A percentile compares a stretch with the other conserved stretches of the same genome.
Conservation (phyloP, 2,113 vertebrate species). For the Narcine bancroftii region DNA sequence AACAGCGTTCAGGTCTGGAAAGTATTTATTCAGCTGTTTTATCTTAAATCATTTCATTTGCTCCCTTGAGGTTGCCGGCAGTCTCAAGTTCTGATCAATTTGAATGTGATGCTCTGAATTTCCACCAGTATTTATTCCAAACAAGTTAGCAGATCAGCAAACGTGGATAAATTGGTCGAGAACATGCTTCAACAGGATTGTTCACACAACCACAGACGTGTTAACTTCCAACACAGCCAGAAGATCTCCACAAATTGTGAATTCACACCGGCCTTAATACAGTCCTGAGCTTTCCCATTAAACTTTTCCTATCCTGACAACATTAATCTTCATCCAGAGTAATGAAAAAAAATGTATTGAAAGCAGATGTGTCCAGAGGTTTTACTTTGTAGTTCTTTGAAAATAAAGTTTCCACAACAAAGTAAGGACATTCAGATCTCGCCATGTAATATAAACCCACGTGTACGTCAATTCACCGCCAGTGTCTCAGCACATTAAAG, state of each 20-base stretch:
- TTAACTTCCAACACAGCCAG: not conserved
- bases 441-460: not conserved
- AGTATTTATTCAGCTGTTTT: not conserved
- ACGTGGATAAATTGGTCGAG: not conserved
- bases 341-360: not conserved
- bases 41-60: not conserved
- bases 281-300: not conserved
- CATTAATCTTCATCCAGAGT: slow-evolving; percentile 27
- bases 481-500: not conserved
- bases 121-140: not conserved
- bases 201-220: not conserved
- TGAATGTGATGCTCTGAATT: not conserved
- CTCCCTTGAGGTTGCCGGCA: not conserved
- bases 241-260: not conserved
- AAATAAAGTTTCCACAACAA: slow-evolving; percentile 19
- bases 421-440: slow-evolving; percentile 13
- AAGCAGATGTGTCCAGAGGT: slow-evolving; percentile 32
- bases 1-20: not conserved
- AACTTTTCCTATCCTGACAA: not conserved
- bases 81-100: not conserved
- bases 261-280: not conserved
- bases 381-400: slow-evolving; percentile 32
- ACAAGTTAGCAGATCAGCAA: not conserved
- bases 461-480: slow-evolving; percentile 8
- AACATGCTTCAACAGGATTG: not conserved